Base-by-base conservation (phyloP, 2,888 invertebrate genomes). In the Epicampocera succincta region DNA sequence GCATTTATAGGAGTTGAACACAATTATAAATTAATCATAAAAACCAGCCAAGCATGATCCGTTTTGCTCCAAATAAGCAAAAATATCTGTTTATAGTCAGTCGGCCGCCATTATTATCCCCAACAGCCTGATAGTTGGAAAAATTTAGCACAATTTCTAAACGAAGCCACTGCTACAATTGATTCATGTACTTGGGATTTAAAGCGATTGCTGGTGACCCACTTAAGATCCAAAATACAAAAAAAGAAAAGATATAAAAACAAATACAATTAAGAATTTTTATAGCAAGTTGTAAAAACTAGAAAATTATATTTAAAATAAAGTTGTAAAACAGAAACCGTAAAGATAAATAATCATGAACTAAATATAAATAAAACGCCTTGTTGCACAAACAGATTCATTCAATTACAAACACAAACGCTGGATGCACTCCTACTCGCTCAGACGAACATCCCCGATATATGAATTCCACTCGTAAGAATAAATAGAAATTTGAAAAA, bases 271-370 rank as follows among this genome's bases (percentile, higher is more conserved):
- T 33, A 9, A 9, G 33, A 33, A 9, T 8, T 33, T 48, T 29
- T 25, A 42, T 15, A 33, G 11, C 42, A 6, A 42, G 1, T 42
- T 42, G 13, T 25, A 60, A 60, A 44, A 11, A 25, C n/a, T 33
- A 33, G 33, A 38, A 38, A 60, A 11, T 11, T 44, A 25, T 5
- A 58, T 40, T 40, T 46, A 40, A 42, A 60, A 42, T 42, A 11
- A 21, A 38, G 21, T 48, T 46, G 25, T 25, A 65, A 33, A 54
- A 56, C 46, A n/a, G n/a, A 40, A 48, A 13, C 8, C 29, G 50
- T 38, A 8, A 44, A 75, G 75, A 75, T 75, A 68, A 69, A 76
- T 60, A 69, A 61, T 69, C 21, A 63, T 69, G 68, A 61, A 63
- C 69, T 69, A 54, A 54, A 46, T 76, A 69, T 25, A 25, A 38